Conservation (phyloP, 2,797 vertebrate species). For the Okamejei kenojei region DNA sequence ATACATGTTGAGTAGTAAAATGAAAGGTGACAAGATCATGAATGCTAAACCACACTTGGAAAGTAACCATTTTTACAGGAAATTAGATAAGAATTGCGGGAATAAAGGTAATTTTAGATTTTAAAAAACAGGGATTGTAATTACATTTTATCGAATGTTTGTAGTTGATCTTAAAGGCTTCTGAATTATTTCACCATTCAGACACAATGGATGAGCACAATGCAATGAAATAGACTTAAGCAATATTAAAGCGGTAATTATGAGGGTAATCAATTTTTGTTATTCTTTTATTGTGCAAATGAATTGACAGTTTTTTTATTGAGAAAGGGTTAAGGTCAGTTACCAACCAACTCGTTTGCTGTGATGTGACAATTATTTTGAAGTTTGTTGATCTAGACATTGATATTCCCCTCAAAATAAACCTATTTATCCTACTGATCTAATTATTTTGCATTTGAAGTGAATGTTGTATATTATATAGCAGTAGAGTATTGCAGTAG, state of each 20-base stretch:
- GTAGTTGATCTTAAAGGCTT: background rate
- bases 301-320: slow-evolving; percentile 26
- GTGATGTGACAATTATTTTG: slow-evolving; percentile 24
- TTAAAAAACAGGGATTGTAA: background rate
- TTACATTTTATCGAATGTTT: background rate
- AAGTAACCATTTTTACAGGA: background rate
- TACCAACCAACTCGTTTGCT: slow-evolving; percentile 19
- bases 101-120: background rate
- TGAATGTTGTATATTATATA: background rate
- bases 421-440: background rate
- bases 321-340: slow-evolving; percentile 20
- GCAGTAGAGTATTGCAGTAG: background rate
- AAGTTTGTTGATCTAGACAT: background rate
- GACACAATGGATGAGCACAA: background rate
- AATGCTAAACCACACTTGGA: background rate
- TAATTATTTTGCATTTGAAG: background rate
- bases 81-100: background rate
- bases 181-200: background rate
- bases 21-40: background rate
- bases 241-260: background rate
- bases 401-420: background rate
- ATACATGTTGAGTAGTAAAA: background rate
- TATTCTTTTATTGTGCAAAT: slow-evolving; percentile 10
- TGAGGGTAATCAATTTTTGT: slow-evolving; percentile 19
- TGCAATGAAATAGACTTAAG: slow-evolving; percentile 17